Evolutionary conservation across 2,888 invertebrate species (phyloP).

Genomic region (Apodemia duryi): DNA sequence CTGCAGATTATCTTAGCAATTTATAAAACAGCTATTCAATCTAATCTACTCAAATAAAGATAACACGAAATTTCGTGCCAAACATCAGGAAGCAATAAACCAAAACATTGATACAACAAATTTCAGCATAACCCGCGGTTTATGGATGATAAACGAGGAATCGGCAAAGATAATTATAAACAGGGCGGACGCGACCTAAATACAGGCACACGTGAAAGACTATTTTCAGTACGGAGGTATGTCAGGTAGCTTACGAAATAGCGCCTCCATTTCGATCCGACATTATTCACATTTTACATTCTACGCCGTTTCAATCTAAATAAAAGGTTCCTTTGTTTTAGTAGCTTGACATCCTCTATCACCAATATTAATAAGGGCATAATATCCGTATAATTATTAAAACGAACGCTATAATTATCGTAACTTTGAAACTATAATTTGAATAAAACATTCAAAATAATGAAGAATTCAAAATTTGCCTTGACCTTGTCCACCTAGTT

Average conservation of each 20-base stretch:
- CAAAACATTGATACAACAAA: constrained; percentile 9
- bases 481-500: no score
- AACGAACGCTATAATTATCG: no score
- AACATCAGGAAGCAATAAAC: constrained; percentile 4
- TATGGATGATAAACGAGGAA: constrained; percentile 50
- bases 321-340: constrained; percentile 16
- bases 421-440: no score
- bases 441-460: no score
- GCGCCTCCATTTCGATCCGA: constrained; percentile 34
- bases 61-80: not conserved
- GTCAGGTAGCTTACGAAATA: constrained; percentile 65
- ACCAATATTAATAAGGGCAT: not conserved
- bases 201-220: constrained; percentile 52
- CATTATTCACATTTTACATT: constrained; percentile 33
- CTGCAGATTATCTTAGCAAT: no score
- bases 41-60: constrained; percentile 17
- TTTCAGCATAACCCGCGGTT: constrained; percentile 21
- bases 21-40: no score
- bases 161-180: constrained; percentile 66
- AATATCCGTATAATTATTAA: no score
- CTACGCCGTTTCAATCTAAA: constrained; percentile 20
- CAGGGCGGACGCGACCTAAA: constrained; percentile 63
- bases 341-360: not conserved
- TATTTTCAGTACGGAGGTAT: constrained; percentile 60
- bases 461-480: no score